A percentile compares a stretch with the other conserved stretches of the same genome.
phyloP scores from a whole-genome alignment of 2,113 vertebrate genomes.

The Serilophus lunatus region DNA sequence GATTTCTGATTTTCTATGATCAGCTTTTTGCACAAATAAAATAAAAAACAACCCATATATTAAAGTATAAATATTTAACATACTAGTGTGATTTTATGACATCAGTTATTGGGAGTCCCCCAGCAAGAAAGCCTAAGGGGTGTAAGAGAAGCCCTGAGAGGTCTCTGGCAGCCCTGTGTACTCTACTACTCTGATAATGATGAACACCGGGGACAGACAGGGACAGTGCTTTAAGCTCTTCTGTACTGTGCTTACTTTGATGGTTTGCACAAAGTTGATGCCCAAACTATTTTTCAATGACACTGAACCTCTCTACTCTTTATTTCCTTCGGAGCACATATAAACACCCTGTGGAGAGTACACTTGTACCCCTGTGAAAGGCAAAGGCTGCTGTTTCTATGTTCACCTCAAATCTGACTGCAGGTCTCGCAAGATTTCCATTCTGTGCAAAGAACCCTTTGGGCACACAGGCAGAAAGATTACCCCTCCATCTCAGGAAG shows the following conservation, averaged over 20 bases:
- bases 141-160: background rate
- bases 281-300: rapidly evolving
- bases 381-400: background rate
- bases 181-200: background rate
- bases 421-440: background rate
- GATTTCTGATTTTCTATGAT: background rate
- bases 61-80: background rate
- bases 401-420: background rate
- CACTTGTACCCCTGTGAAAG: background rate
- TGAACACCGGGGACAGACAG: rapidly evolving
- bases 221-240: background rate
- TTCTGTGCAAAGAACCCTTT: background rate
- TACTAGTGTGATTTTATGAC: background rate
- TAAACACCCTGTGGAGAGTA: background rate
- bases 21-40: background rate
- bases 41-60: background rate
- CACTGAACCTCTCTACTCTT: background rate
- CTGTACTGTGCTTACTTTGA: background rate
- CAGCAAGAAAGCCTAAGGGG: background rate
- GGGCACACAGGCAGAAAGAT: background rate
- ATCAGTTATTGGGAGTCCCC: background rate
- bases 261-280: background rate
- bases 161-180: background rate
- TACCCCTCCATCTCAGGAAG: background rate
- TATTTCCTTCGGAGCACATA: background rate